Evolutionary conservation across 2,797 vertebrate genomes (phyloP), one percentile per base, ranked within the genome.

Genomic region (Rhinogobio ventralis): DNA sequence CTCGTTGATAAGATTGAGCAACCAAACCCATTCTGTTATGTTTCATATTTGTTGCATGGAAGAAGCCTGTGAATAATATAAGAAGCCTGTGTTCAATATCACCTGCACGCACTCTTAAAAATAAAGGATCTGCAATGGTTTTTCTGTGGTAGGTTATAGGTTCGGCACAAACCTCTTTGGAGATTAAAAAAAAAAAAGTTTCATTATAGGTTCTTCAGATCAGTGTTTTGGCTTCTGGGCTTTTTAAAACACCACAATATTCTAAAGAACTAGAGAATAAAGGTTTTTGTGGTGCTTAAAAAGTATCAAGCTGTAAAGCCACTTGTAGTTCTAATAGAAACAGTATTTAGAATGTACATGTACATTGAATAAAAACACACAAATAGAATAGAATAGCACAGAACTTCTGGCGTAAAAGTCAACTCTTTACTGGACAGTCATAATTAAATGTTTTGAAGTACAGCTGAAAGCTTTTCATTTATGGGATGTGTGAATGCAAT

Each of bases 401-500:
- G 57, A 33, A 30, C n/a, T 69, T 51, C 28, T 33, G 39, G 28
- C 23, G 25, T 84, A 73, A 36, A 49, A 64, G 28, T 23, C n/a
- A 2, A 8, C 23, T 39, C 51, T 68, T 75, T 69, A 55, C 62
- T 77, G 72, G 53, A 36, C 82, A 76, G 71, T 55, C 72, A 28
- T 23, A 45, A 76, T 39, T n/a, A 67, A 80, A 72, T 28, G 30
- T 66, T 68, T 36, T 53, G 28, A 57, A 67, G 60, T 20, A n/a
- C 49, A 68, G 79, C 36, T 23, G 57, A 72, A 53, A 51, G 28
- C 72, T 82, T 87, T 82, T 85, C 30, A 78, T 62, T 64, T 20
- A 39, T 36, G 57, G 30, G 81, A 79, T 83, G 82, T 82, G 39
- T 74, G 73, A 39, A 23, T 72, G 39, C 74, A 80, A 74, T 80